Percentiles rank a stretch among this genome's conserved stretches.
phyloP scores from a whole-genome alignment of 1,140 invertebrate genomes.

The Eupeodes corollae region DNA sequence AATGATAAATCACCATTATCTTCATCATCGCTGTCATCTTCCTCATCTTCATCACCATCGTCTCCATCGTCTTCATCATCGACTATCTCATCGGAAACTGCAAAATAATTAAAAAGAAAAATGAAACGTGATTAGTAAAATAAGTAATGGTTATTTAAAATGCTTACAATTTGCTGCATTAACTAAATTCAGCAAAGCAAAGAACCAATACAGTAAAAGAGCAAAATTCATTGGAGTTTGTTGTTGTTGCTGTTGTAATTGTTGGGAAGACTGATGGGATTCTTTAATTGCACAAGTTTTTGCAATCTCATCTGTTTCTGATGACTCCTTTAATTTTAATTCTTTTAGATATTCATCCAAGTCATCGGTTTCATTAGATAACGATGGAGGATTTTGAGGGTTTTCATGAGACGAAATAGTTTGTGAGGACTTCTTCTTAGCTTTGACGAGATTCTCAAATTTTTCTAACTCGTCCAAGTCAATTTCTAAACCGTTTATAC shows the following conservation, averaged over 20 bases:
- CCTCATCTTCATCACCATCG: conserved; percentile 12
- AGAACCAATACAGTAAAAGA: conserved; percentile 33
- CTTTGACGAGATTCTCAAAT: conserved; percentile 29
- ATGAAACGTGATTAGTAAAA: conserved; percentile 3
- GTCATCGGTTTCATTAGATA: conserved; percentile 24
- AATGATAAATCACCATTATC: conserved; percentile 51
- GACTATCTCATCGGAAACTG: conserved; percentile 27
- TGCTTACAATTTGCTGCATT: conserved; percentile 34
- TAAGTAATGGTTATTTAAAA: conserved; percentile 6
- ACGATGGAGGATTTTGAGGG: background rate
- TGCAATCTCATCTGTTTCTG: background rate
- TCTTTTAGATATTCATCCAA: conserved; percentile 34
- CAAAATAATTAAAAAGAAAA: background rate
- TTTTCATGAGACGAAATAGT: conserved; percentile 5
- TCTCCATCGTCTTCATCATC: conserved; percentile 13
- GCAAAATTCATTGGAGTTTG: conserved; percentile 17
- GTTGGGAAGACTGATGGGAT: background rate
- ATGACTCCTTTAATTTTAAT: conserved; percentile 23
- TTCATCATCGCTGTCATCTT: conserved; percentile 5
- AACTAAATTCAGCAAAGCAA: conserved; percentile 34
- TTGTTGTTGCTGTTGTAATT: conserved; percentile 1
- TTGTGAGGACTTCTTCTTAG: conserved; percentile 21
- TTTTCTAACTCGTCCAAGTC: conserved; percentile 36
- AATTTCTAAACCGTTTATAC: conserved; percentile 36
- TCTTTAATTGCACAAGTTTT: conserved; percentile 11